Base-by-base conservation (phyloP, 1,140 invertebrate species). In the Polypedilum pembai region DNA sequence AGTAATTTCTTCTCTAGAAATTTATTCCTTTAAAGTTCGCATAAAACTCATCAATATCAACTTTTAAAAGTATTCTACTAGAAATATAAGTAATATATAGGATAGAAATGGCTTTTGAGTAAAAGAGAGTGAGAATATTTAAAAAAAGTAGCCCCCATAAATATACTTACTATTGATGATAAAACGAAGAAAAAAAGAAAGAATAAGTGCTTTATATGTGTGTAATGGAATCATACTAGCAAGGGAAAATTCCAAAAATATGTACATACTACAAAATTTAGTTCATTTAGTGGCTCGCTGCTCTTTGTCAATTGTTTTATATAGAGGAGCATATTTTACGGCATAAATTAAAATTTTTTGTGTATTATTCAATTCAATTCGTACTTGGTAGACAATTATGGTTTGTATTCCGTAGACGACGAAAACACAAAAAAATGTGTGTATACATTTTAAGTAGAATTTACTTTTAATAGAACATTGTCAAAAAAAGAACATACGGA, bases 221-320 rank as follows among this genome's bases (percentile, higher is more conserved):
- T 56, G 45, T 56, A 56, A 56, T 56, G 45, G 45, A 56, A 56
- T 56, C 45, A 56, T n/a, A n/a, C n/a, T n/a, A 56, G 1, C 15
- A 56, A 56, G 45, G 45, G 45, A 69, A 69, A 69, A 69, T 69
- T 69, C 65, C 65, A 69, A 69, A 69, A 69, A 69, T 56, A 56
- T 15, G 8, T 15, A 56, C 10, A 56, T 56, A 15, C n/a, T 2
- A 15, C n/a, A 17, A 56, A 15, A 33, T 33, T 56, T 56, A 56
- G 45, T 56, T 56, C 12, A 56, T n/a, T 56, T 56, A 56, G 12
- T 15, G 12, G n/a, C 24, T 15, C n/a, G 45, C 45, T 56, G 24
- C 24, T 33, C 24, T 33, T 15, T n/a, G 45, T 56, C 45, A 56
- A 56, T 56, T 56, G 45, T 56, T 56, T 56, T 8, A 4, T 56